A percentile compares a stretch with the other conserved stretches of the same genome.
Conservation (phyloP, 2,888 invertebrate species). For the Pheosia tremula region DNA sequence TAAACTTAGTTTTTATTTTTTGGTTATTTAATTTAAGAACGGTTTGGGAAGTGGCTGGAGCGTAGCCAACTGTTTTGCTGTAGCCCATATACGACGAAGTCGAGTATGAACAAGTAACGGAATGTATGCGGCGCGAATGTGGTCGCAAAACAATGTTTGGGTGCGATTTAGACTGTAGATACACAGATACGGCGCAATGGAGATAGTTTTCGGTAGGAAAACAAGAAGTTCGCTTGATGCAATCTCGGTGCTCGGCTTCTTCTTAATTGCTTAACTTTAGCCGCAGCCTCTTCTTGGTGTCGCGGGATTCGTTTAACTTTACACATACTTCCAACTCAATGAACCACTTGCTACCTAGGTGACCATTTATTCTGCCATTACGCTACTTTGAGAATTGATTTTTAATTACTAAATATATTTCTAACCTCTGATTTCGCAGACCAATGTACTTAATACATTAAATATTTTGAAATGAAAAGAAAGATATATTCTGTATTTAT, state of each 20-base stretch:
- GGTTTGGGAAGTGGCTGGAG: conserved; percentile 52
- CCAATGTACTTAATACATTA: too few species aligned
- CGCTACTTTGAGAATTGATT: too few species aligned
- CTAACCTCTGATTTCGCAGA: too few species aligned
- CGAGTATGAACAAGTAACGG: conserved; percentile 42
- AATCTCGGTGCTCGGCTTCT: conserved; percentile 74
- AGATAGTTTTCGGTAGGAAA: conserved; percentile 79
- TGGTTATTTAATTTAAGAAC: conserved; percentile 35
- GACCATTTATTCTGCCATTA: too few species aligned
- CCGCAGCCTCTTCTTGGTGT: conserved; percentile 64
- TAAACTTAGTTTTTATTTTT: conserved; percentile 36
- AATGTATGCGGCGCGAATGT: conserved; percentile 34
- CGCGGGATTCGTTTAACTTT: conserved; percentile 69
- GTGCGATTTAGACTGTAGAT: conserved; percentile 52
- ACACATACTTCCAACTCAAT: conserved; percentile 54
- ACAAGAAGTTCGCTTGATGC: conserved; percentile 75
- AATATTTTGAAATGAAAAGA: not conserved
- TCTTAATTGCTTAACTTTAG: conserved; percentile 82
- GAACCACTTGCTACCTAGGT: conserved; percentile 33
- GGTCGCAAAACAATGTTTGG: conserved; percentile 57
- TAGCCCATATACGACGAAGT: conserved; percentile 52
- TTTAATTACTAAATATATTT: too few species aligned
- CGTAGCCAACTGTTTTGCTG: conserved; percentile 64
- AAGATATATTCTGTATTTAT: not conserved
- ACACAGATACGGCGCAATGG: conserved; percentile 71